A percentile compares a stretch with the other conserved stretches of the same genome.
Conservation (phyloP, 2,797 vertebrate species). For the Xenentodon cancila region DNA sequence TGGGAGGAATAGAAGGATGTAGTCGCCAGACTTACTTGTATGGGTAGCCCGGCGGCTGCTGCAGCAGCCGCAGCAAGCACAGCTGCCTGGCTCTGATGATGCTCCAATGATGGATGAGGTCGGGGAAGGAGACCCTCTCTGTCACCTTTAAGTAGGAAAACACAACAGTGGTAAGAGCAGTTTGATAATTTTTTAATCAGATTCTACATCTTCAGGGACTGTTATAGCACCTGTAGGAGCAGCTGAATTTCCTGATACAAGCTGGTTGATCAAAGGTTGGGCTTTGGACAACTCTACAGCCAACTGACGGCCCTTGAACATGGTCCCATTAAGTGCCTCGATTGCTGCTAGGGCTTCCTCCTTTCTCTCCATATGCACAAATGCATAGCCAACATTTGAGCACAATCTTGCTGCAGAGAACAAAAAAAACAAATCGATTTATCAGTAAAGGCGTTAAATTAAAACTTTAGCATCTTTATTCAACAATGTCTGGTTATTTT, state of each 20-base stretch:
- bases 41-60: constrained; percentile 82
- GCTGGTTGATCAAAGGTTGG: constrained; percentile 80
- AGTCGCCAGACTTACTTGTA: constrained; percentile 66
- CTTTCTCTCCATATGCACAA: constrained; percentile 98
- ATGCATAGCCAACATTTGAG: constrained; percentile 92
- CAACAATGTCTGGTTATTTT: neutral
- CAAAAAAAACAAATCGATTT: neutral
- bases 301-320: constrained; percentile 93
- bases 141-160: constrained; percentile 48
- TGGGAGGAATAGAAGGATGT: neutral
- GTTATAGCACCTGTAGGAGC: constrained; percentile 21
- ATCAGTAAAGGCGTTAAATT: neutral
- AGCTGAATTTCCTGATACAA: constrained; percentile 54
- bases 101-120: constrained; percentile 78
- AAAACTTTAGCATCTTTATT: neutral
- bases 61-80: constrained; percentile 83
- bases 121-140: constrained; percentile 78
- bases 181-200: neutral
- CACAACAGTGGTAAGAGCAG: neutral
- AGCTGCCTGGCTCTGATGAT: constrained; percentile 85
- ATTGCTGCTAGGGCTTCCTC: constrained; percentile 93
- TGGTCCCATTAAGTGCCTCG: constrained; percentile 93
- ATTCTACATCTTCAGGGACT: constrained; percentile 4
- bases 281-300: constrained; percentile 94
- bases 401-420: constrained; percentile 81